These are phyloP conservation scores for Parazoanthus swiftii DNA, from an alignment of 92 coral and sea anemone species.

Conservation along the genomic window DNA sequence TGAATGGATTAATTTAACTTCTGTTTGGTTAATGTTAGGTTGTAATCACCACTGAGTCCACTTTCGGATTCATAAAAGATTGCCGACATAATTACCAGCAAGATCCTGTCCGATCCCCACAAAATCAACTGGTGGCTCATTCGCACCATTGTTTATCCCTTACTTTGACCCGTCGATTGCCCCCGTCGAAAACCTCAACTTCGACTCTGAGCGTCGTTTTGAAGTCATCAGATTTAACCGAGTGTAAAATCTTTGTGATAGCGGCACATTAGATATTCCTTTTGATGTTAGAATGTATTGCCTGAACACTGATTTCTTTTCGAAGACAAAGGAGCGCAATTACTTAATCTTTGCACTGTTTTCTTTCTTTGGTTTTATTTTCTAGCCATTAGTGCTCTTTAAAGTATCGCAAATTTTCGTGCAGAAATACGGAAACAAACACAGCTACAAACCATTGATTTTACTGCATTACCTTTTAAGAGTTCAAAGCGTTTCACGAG, in stretches of 20 bases:
- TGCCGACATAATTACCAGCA: conserved; percentile 70
- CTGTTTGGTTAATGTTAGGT: conserved; percentile 87
- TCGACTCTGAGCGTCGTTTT: background rate
- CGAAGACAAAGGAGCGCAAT: conserved; percentile 76
- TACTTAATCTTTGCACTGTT: conserved; percentile 78
- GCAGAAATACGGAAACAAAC: background rate
- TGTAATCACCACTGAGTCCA: conserved; percentile 76
- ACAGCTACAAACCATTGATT: background rate
- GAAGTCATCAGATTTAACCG: conserved; percentile 33
- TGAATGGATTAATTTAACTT: conserved; percentile 83
- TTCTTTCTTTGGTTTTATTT: conserved; percentile 27
- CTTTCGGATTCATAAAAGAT: conserved; percentile 82
- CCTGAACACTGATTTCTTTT: conserved; percentile 73
- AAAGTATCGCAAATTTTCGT: background rate
- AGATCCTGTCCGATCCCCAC: conserved; percentile 40
- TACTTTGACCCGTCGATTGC: conserved; percentile 26
- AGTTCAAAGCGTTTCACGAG: background rate
- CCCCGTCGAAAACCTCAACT: background rate
- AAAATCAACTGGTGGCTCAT: conserved; percentile 26
- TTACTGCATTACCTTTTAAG: background rate
- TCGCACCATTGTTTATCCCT: conserved; percentile 29
- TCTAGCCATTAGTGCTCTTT: background rate
- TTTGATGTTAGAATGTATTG: conserved; percentile 66
- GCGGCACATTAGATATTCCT: conserved; percentile 74
- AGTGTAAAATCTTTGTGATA: conserved; percentile 14